phyloP scores from a whole-genome alignment of 2,113 vertebrate genomes.

The Isurus oxyrinchus region DNA sequence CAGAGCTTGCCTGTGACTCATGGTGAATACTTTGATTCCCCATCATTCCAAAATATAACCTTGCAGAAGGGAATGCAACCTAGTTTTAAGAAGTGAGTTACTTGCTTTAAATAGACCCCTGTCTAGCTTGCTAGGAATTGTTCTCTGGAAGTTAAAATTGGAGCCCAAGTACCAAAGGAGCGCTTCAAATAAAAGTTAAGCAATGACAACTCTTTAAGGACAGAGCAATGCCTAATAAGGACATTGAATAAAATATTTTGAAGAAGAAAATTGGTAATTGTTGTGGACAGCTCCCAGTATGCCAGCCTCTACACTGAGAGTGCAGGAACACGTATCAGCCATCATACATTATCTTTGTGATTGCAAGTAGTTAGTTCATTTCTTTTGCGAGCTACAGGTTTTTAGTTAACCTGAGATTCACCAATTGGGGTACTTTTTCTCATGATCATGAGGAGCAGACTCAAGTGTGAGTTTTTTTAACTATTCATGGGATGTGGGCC shows the following conservation, averaged over 20 bases:
- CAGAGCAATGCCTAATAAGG: background rate
- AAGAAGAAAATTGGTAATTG: background rate
- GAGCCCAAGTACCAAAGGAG: background rate
- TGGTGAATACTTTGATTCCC: background rate
- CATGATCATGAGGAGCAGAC: background rate
- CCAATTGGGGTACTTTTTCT: background rate
- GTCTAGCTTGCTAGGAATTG: background rate
- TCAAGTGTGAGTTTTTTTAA: background rate
- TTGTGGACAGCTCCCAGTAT: background rate
- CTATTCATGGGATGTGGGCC: background rate
- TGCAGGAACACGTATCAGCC: background rate
- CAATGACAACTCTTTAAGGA: background rate
- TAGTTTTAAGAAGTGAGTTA: background rate
- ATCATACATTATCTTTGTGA: background rate
- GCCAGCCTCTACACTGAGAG: background rate
- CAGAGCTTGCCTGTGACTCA: background rate
- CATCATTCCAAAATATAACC: background rate
- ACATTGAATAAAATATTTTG: background rate
- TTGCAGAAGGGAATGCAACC: background rate
- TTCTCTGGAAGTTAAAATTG: background rate
- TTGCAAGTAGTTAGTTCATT: background rate
- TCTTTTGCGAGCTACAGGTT: background rate
- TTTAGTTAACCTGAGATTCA: background rate
- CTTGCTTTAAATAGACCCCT: background rate
- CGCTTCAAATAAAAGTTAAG: slow-evolving; percentile 2